A percentile compares a stretch with the other conserved stretches of the same genome.
phyloP scores from a whole-genome alignment of 2,888 invertebrate genomes.

The Neoaliturus tenellus region DNA sequence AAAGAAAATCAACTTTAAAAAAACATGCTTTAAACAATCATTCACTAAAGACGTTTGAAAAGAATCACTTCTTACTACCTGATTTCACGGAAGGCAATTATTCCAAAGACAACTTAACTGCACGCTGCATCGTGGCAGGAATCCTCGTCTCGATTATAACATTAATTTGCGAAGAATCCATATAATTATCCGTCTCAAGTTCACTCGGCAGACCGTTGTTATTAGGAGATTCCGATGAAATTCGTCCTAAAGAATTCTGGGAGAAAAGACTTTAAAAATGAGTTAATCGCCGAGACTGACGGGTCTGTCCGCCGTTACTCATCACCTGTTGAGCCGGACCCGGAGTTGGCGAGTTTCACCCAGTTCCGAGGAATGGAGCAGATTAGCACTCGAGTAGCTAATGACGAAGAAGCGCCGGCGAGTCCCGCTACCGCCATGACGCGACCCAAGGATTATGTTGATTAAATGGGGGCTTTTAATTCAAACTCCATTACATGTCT shows the following conservation, averaged over 20 bases:
- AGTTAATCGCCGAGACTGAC: background rate
- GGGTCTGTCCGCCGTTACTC: background rate
- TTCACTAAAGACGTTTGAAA: no score
- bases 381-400: background rate
- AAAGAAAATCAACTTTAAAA: no score
- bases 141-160: background rate
- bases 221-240: constrained; percentile 4
- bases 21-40: no score
- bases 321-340: background rate
- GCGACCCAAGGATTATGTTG: background rate
- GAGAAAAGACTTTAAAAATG: background rate
- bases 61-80: no score
- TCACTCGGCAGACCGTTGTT: background rate
- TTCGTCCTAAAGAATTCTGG: background rate
- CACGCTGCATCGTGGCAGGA: background rate
- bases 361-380: background rate
- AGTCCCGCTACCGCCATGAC: background rate
- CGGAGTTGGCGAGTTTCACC: background rate
- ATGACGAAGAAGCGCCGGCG: background rate
- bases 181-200: background rate
- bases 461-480: background rate
- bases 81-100: background rate
- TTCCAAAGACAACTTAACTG: constrained; percentile 4
- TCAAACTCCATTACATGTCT: background rate
- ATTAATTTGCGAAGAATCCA: constrained; percentile 26